Conservation (phyloP, 1,140 invertebrate species). For the Babylonia areolata region DNA sequence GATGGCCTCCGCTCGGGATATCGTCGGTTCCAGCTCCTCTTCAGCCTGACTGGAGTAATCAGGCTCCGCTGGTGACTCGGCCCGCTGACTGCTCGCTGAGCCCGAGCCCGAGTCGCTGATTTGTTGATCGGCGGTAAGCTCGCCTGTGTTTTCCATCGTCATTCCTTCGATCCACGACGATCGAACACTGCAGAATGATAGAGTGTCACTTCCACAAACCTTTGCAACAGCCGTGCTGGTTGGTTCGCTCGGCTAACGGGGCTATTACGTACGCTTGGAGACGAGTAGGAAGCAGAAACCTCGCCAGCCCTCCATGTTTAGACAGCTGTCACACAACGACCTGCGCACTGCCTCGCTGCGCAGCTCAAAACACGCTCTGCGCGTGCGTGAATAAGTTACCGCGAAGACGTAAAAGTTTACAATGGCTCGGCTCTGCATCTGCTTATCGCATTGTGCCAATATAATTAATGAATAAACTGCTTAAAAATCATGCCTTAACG, state of each 20-base stretch:
- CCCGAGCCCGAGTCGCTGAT: conserved; percentile 71
- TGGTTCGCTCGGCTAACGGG: conserved; percentile 70
- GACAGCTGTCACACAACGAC: conserved; percentile 73
- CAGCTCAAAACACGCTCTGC: conserved; percentile 64
- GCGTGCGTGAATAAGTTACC: conserved; percentile 69
- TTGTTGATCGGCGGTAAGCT: conserved; percentile 75
- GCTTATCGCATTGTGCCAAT: conserved; percentile 40
- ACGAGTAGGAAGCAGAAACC: conserved; percentile 64
- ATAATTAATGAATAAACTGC: not conserved
- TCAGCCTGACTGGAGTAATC: conserved; percentile 47
- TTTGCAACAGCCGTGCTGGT: conserved; percentile 73
- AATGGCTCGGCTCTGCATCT: conserved; percentile 46
- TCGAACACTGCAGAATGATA: conserved; percentile 74
- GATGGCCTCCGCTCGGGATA: conserved; percentile 77
- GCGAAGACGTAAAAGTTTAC: conserved; percentile 54
- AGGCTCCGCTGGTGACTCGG: conserved; percentile 37
- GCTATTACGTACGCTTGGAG: conserved; percentile 73
- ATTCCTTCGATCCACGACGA: conserved; percentile 74
- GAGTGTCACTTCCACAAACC: conserved; percentile 73
- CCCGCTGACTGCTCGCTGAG: conserved; percentile 59
- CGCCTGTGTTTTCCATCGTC: conserved; percentile 77
- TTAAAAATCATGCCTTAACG: not conserved
- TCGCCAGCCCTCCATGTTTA: conserved; percentile 75
- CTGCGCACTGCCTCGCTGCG: conserved; percentile 70
- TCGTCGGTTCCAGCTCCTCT: conserved; percentile 50